Percentiles rank a stretch among this genome's conserved stretches.
Conservation (phyloP, 2,797 vertebrate genomes). For the Morus bassanus region DNA sequence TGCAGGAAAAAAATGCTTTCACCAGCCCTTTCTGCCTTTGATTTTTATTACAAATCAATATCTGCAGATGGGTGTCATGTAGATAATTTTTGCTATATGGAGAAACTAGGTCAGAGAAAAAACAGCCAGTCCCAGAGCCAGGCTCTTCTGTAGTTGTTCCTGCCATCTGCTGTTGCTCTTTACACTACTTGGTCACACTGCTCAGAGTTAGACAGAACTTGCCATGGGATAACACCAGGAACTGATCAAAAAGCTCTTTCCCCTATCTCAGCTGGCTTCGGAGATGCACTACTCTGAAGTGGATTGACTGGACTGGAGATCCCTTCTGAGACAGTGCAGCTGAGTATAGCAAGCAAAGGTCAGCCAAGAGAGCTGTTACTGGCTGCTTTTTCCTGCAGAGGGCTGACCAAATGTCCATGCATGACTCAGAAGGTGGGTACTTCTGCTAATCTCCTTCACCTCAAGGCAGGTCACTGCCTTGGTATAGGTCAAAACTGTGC, state of each 20-base stretch:
- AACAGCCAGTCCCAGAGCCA: background rate
- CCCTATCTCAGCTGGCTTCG: background rate
- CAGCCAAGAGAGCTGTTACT: background rate
- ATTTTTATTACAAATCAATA: background rate
- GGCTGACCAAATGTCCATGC: background rate
- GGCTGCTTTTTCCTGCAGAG: background rate
- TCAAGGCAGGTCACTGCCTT: background rate
- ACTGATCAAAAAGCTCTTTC: background rate
- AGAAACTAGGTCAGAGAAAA: background rate
- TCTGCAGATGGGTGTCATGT: background rate
- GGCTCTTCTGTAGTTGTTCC: background rate
- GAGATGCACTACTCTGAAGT: background rate
- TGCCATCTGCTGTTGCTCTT: background rate
- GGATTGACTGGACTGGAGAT: background rate
- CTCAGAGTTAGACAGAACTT: background rate
- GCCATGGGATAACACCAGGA: background rate
- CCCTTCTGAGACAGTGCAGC: background rate
- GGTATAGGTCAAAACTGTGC: background rate
- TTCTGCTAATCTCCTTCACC: background rate
- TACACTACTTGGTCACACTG: background rate
- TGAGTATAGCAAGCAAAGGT: background rate
- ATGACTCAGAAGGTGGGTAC: background rate
- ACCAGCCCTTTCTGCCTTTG: background rate
- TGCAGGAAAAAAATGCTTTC: background rate
- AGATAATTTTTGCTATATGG: background rate